These are phyloP conservation scores for Drosophila cracens DNA, from an alignment of 2,888 invertebrate species.

Conservation along the genomic window DNA sequence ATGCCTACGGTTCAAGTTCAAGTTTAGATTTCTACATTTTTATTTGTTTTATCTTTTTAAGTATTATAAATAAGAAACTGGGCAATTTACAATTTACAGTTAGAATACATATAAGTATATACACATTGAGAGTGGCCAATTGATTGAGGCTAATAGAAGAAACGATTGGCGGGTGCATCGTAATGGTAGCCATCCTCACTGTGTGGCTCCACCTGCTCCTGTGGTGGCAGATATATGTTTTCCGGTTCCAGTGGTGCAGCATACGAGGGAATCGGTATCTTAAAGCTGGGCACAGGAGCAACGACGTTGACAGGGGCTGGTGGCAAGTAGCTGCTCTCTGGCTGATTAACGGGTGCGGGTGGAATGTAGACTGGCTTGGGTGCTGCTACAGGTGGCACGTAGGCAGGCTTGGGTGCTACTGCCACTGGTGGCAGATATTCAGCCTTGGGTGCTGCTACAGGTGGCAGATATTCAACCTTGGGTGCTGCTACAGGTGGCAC, in stretches of 20 bases:
- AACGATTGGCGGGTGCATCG: constrained; percentile 62
- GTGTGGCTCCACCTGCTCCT: constrained; percentile 60
- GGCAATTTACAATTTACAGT: constrained; percentile 37
- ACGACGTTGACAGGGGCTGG: constrained; percentile 28
- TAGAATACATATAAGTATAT: constrained; percentile 42
- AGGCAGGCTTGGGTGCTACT: constrained; percentile 29
- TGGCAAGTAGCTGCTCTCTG: constrained; percentile 55
- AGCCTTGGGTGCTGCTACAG: constrained; percentile 30
- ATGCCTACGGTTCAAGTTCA: constrained; percentile 22
- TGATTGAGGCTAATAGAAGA: constrained; percentile 56
- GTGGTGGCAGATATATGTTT: constrained; percentile 67
- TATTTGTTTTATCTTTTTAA: constrained; percentile 15
- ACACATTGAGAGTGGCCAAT: constrained; percentile 46
- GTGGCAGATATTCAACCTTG: constrained; percentile 48
- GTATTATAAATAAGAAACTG: constrained; percentile 43
- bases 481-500: constrained; percentile 27
- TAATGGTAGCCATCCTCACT: constrained; percentile 79
- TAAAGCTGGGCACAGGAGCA: constrained; percentile 43
- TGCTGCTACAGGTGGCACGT: constrained; percentile 25
- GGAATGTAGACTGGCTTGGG: constrained; percentile 52
- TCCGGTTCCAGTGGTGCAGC: constrained; percentile 77
- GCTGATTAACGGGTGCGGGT: constrained; percentile 52
- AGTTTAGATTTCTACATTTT: neutral
- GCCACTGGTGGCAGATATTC: constrained; percentile 56
- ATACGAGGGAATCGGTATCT: constrained; percentile 81